Percentiles rank a stretch among this genome's conserved stretches.
phyloP scores from a whole-genome alignment of 2,888 invertebrate genomes.

The Macrosiphum euphorbiae region DNA sequence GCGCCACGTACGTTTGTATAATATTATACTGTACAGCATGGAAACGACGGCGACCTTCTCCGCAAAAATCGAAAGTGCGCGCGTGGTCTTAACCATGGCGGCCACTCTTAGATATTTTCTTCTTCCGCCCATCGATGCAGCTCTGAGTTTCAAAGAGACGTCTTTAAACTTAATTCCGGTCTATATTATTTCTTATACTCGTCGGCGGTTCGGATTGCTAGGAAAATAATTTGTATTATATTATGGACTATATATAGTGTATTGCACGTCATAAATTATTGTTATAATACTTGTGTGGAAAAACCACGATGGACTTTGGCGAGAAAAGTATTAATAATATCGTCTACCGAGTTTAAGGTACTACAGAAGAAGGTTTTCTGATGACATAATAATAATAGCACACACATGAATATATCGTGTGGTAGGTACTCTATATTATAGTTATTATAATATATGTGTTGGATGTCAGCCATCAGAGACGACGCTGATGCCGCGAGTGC shows the following conservation, averaged over 20 bases:
- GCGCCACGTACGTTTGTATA: neutral
- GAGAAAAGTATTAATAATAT: neutral
- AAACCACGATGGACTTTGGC: neutral
- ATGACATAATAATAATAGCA: neutral
- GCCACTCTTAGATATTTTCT: neutral
- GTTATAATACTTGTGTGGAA: neutral
- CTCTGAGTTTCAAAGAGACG: neutral
- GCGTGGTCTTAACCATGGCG: neutral
- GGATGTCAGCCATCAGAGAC: neutral
- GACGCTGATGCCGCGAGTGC: neutral
- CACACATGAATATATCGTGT: neutral
- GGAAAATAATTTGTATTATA: neutral
- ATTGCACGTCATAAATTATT: neutral
- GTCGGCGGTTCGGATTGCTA: neutral
- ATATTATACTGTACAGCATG: neutral
- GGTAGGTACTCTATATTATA: no score
- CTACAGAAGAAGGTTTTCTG: no score
- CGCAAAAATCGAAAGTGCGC: neutral
- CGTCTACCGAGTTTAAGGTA: neutral
- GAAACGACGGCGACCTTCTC: neutral
- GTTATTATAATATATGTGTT: neutral
- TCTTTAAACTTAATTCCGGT: neutral
- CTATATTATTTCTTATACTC: neutral
- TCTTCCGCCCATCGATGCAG: neutral
- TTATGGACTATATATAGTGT: no score